Evolutionary conservation across 2,113 vertebrate species (phyloP).

Genomic region (Anarrhichthys ocellatus): DNA sequence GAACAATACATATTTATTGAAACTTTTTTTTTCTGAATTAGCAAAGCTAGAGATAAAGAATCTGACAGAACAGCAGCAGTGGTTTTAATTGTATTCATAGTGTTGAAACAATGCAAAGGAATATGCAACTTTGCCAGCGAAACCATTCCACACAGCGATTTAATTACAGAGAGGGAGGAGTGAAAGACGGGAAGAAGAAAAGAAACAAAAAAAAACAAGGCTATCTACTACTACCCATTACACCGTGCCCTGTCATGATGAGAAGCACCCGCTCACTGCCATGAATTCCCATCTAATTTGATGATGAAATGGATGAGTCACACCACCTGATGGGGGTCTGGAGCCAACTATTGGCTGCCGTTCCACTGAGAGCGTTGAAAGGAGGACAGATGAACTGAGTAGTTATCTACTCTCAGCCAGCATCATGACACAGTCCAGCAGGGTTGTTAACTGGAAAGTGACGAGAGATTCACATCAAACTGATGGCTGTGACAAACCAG

Average conservation of each 20-base stretch:
- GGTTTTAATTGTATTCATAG: background rate
- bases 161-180: slow-evolving; percentile 27
- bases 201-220: background rate
- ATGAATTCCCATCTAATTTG: slow-evolving; percentile 15
- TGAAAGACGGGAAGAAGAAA: slow-evolving; percentile 2
- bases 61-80: background rate
- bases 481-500: background rate
- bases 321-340: slow-evolving; percentile 41
- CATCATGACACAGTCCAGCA: slow-evolving; percentile 11
- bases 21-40: no score
- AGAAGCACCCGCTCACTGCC: slow-evolving; percentile 23
- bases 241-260: slow-evolving; percentile 14
- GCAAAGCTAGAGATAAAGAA: no score
- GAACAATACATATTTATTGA: background rate
- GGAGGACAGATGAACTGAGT: slow-evolving; percentile 34
- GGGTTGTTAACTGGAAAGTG: background rate
- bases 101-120: background rate
- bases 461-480: background rate
- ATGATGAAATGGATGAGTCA: slow-evolving; percentile 54
- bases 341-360: slow-evolving; percentile 21
- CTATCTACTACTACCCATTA: slow-evolving; percentile 23
- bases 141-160: slow-evolving; percentile 11
- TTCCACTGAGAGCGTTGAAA: slow-evolving; percentile 12
- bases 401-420: slow-evolving; percentile 16
- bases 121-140: background rate